These are phyloP conservation scores for Rhabdornis inornatus DNA, from an alignment of 2,113 vertebrate genomes.

Conservation along the genomic window DNA sequence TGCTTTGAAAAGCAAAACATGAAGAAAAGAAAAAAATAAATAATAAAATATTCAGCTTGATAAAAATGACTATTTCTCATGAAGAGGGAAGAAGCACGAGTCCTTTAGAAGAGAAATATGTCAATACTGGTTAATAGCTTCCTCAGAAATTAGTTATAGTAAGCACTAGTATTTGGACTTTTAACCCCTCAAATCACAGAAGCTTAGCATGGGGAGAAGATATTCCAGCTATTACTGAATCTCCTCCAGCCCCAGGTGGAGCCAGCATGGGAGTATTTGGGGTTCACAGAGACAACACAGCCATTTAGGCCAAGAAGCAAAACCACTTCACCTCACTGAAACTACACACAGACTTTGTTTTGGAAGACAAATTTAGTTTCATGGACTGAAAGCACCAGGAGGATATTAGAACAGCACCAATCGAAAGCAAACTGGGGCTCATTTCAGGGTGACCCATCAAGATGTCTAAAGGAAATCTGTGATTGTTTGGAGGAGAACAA, in stretches of 20 bases:
- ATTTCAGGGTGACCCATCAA: background rate
- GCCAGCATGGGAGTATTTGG: background rate
- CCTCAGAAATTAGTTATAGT: background rate
- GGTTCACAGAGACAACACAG: background rate
- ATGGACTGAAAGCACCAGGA: background rate
- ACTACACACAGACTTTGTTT: background rate
- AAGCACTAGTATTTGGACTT: conserved; percentile 16
- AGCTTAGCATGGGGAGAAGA: background rate
- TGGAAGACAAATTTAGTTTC: background rate
- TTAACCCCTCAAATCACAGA: background rate
- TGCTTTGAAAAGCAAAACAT: background rate
- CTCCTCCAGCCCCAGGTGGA: background rate
- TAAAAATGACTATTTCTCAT: background rate
- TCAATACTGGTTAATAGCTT: conserved; percentile 7
- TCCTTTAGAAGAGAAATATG: background rate
- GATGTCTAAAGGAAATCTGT: background rate
- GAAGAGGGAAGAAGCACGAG: background rate
- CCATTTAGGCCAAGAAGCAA: background rate
- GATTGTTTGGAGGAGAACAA: background rate
- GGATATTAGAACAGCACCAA: background rate
- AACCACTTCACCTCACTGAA: background rate
- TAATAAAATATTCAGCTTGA: background rate
- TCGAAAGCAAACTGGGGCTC: background rate
- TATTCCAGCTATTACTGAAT: background rate
- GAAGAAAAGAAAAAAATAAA: background rate